These are phyloP conservation scores for Syngnathus acus DNA, from an alignment of 2,797 vertebrate species.

Conservation along the genomic window DNA sequence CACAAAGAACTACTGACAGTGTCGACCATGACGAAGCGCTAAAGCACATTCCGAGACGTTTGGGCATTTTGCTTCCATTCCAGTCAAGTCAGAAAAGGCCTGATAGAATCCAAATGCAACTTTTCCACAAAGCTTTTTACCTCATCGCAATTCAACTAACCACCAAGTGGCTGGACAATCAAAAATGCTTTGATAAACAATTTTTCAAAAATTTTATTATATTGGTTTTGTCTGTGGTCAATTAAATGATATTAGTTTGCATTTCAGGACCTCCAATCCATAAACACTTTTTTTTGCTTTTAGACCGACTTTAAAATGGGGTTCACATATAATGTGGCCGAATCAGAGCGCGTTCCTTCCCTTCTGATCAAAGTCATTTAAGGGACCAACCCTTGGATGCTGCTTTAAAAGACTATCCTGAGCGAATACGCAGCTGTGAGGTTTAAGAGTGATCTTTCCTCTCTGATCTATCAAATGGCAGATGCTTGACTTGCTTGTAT, in stretches of 20 bases:
- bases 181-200: too few species aligned
- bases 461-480: neutral
- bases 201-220: too few species aligned
- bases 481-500: neutral
- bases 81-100: neutral
- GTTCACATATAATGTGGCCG: too few species aligned
- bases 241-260: too few species aligned
- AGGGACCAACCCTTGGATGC: too few species aligned
- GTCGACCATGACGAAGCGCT: constrained; percentile 36
- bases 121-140: too few species aligned
- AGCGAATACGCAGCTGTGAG: neutral
- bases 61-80: neutral
- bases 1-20: constrained; percentile 40
- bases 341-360: neutral
- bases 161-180: too few species aligned
- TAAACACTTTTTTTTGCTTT: too few species aligned
- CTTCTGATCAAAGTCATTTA: neutral
- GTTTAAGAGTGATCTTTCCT: neutral
- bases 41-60: neutral
- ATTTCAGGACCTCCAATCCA: too few species aligned
- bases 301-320: too few species aligned
- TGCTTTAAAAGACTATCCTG: neutral
- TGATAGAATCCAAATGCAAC: too few species aligned
- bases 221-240: too few species aligned
- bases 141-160: neutral